Evolutionary conservation across 2,888 invertebrate species (phyloP), one percentile per base, ranked within the genome.

Genomic region (Eupithecia insigniata): DNA sequence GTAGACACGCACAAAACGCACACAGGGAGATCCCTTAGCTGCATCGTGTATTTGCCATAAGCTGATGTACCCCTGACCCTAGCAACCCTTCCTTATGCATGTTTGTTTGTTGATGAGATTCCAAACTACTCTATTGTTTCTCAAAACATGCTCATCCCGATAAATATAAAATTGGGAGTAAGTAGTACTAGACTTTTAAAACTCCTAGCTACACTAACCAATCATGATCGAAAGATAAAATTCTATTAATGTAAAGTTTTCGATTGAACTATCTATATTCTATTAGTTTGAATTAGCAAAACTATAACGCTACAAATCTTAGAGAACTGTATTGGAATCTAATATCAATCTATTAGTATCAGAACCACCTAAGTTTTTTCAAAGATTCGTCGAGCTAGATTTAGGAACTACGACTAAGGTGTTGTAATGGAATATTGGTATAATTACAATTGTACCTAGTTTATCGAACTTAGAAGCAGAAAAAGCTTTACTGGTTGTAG

Each of bases 1-100:
- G 92, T 93, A 93, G 92, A 93, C 93, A 93, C 93, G 93, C 92
- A 94, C 93, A 93, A 90, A 88, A 93, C 92, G 91, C 90, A 92
- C 92, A 93, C 85, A 91, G 90, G 92, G 90, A 89, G 83, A 78
- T 74, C 81, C 84, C 90, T 91, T 91, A 91, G 92, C 92, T 90
- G 92, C 91, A 90, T 84, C 87, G 93, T 93, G 93, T 93, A 92
- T 92, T 92, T 93, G 93, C 93, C 90, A 89, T 91, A 93, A 93
- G 92, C 93, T 89, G 76, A 82, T 83, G 76, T 72, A 65, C 76
- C 73, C 77, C 72, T 69, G 70, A 77, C 76, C 79, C 79, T 79
- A 79, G 46, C 73, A 62, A 71, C 73, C 77, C 76, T 74, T 68
- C 73, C 75, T 74, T 75, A 78, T 83, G 77, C 81, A 76, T 80